Evolutionary conservation across 1,140 invertebrate genomes (phyloP).

Genomic region (Eriocheir sinensis): DNA sequence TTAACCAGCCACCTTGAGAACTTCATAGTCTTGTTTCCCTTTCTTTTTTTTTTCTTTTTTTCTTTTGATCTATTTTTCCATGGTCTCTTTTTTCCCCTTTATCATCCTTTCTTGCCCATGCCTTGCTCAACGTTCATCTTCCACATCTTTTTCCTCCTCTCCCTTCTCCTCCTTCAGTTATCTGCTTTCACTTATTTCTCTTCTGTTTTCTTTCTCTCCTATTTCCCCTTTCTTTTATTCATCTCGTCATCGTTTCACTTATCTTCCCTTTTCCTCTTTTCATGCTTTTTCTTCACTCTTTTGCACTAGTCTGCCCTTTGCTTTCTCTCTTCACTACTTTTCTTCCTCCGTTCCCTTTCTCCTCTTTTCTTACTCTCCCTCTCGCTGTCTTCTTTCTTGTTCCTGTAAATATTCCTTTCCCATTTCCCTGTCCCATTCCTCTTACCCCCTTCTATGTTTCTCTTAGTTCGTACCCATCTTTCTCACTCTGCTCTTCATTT

Average conservation of each 20-base stretch:
- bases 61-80: neutral
- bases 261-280: neutral
- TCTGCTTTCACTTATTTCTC: too few relatives aligned
- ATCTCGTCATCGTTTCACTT: neutral
- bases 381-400: neutral
- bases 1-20: too few relatives aligned
- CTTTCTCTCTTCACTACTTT: neutral
- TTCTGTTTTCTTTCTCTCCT: neutral
- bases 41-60: neutral
- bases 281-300: neutral
- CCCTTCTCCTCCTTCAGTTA: too few relatives aligned
- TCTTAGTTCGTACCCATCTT: neutral
- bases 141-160: too few relatives aligned
- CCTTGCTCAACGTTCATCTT: too few relatives aligned
- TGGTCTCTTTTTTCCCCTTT: neutral
- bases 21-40: neutral
- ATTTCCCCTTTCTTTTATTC: neutral
- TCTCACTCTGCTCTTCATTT: neutral
- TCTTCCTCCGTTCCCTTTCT: neutral
- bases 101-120: neutral
- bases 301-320: too few relatives aligned
- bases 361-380: neutral
- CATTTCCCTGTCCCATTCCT: neutral
- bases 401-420: neutral
- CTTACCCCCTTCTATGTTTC: neutral